Percentiles rank a stretch among this genome's conserved stretches.
Conservation (phyloP, 92 coral and sea anemone species). For the Muricea muricata region DNA sequence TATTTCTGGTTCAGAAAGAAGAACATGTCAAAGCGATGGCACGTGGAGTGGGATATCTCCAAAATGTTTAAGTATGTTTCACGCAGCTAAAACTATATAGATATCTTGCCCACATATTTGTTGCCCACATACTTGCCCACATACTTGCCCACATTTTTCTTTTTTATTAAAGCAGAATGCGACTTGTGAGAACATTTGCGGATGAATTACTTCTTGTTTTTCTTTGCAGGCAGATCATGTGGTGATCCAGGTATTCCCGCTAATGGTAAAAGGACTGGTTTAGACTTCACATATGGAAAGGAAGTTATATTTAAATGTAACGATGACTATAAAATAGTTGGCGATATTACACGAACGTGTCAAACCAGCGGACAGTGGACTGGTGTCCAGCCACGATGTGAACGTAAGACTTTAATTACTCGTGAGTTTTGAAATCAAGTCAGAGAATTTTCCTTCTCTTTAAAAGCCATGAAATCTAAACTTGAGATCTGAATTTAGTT, state of each 20-base stretch:
- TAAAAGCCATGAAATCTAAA: too few relatives aligned
- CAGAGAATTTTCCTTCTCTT: too few relatives aligned
- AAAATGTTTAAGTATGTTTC: conserved; percentile 77
- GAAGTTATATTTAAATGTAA: conserved; percentile 74
- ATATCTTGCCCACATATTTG: background rate
- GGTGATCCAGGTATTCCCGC: conserved; percentile 92
- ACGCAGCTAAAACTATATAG: conserved; percentile 30
- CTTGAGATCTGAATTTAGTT: too few relatives aligned
- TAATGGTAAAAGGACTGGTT: conserved; percentile 76
- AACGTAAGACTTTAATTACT: conserved; percentile 42
- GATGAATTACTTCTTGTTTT: background rate
- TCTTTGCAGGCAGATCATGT: conserved; percentile 66
- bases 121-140: too few relatives aligned
- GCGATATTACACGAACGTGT: conserved; percentile 72
- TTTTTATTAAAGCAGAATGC: too few relatives aligned
- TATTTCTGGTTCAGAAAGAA: conserved; percentile 80
- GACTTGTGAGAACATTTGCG: too few relatives aligned
- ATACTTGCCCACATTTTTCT: too few relatives aligned
- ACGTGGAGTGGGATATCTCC: conserved; percentile 87
- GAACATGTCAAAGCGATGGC: conserved; percentile 81
- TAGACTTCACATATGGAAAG: conserved; percentile 70
- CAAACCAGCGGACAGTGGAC: conserved; percentile 76
- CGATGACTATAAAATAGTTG: conserved; percentile 76
- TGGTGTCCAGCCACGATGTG: conserved; percentile 82
- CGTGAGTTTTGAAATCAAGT: background rate